These are phyloP conservation scores for Amphiprion clarkii DNA, from an alignment of 2,797 vertebrate species.

Conservation along the genomic window DNA sequence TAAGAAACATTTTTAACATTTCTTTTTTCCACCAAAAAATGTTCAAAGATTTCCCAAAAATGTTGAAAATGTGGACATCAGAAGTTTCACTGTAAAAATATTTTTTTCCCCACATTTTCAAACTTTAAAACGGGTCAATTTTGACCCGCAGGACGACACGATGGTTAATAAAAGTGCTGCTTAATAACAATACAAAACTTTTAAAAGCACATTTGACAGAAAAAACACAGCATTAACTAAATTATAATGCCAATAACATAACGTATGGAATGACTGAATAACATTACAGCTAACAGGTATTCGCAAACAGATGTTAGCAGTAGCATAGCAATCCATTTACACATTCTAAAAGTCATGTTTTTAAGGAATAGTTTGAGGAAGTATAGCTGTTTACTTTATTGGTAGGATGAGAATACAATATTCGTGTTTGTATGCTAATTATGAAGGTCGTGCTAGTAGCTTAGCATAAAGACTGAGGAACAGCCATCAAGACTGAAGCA, in stretches of 20 bases:
- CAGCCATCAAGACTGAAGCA: too few species aligned
- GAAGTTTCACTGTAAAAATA: too few species aligned
- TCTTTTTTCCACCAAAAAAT: too few species aligned
- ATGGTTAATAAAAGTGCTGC: background rate
- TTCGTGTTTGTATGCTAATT: background rate
- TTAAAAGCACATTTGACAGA: background rate
- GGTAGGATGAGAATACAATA: background rate
- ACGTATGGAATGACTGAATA: background rate
- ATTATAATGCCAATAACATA: background rate
- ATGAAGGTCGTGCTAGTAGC: background rate
- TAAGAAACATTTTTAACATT: too few species aligned
- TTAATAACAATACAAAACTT: too few species aligned
- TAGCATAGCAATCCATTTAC: background rate
- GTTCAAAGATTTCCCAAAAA: too few species aligned
- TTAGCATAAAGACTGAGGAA: background rate
- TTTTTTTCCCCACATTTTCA: too few species aligned
- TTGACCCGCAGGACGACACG: too few species aligned
- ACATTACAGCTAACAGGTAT: background rate
- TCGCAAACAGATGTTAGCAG: conserved; percentile 2
- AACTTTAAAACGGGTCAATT: too few species aligned
- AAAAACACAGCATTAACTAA: background rate
- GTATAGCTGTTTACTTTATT: background rate
- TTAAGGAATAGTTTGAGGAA: background rate
- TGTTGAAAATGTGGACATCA: too few species aligned
- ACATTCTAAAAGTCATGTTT: background rate